Percentiles rank a stretch among this genome's conserved stretches.
Conservation (phyloP, 2,113 vertebrate genomes). For the Phycodurus eques region DNA sequence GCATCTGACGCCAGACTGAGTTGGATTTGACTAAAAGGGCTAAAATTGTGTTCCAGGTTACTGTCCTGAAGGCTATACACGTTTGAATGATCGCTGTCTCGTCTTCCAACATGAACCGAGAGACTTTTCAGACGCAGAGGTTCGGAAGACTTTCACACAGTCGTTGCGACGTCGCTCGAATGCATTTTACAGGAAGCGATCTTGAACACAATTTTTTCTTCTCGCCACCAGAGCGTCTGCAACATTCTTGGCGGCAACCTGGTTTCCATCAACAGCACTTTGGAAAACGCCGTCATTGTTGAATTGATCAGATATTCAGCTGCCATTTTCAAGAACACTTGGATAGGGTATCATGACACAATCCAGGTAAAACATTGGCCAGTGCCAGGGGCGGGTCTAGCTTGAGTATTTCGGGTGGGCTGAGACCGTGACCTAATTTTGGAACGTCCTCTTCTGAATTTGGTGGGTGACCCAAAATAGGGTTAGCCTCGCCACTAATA, state of each 20-base stretch:
- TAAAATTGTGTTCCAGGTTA: not conserved
- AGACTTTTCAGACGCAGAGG: not conserved
- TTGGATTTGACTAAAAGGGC: not conserved
- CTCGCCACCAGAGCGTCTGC: not conserved
- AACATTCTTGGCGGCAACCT: not conserved
- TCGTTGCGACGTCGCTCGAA: not conserved
- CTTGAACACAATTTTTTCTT: not conserved
- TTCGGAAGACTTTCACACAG: not conserved
- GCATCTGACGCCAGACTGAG: not conserved
- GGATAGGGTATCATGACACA: not conserved
- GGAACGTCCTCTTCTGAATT: not conserved
- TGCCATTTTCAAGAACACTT: not conserved
- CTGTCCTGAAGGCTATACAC: not conserved
- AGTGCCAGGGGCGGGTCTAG: not conserved
- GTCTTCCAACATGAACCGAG: not conserved
- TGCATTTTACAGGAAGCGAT: not conserved
- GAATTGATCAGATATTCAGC: not conserved
- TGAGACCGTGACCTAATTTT: not conserved
- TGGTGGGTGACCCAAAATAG: too few relatives aligned
- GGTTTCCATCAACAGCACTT: not conserved
- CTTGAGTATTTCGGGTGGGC: too few relatives aligned
- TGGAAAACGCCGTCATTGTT: not conserved
- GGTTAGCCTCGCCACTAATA: not conserved
- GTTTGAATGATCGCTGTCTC: not conserved
- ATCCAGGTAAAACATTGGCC: not conserved